phyloP scores from a whole-genome alignment of 2,113 vertebrate species.

The Melanostigma gelatinosum region DNA sequence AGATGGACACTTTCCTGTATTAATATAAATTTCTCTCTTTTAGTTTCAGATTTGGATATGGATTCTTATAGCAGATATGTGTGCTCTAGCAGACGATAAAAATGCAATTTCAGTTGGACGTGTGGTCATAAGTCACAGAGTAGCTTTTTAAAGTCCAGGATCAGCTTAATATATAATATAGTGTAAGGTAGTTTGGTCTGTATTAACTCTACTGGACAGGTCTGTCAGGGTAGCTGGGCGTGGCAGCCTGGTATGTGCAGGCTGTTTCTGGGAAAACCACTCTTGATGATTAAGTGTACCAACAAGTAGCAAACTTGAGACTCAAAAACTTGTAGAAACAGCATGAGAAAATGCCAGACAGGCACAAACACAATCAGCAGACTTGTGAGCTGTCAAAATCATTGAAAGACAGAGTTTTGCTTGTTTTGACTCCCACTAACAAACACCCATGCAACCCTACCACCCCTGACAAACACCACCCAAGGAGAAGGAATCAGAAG shows the following conservation, averaged over 20 bases:
- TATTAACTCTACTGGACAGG: not conserved
- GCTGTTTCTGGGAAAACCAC: constrained; percentile 13
- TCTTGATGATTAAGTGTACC: constrained; percentile 31
- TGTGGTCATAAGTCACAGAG: not conserved
- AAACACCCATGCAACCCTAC: constrained; percentile 19
- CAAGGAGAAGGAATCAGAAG: constrained; percentile 67
- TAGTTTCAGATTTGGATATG: not conserved
- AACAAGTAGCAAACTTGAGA: constrained; percentile 20
- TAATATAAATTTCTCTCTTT: not conserved
- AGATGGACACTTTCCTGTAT: not conserved
- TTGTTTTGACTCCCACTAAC: constrained; percentile 59
- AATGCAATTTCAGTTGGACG: not conserved
- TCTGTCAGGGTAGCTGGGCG: not conserved
- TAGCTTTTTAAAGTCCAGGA: not conserved
- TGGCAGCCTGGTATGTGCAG: not conserved
- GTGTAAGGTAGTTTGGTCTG: not conserved
- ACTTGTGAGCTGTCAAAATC: constrained; percentile 56
- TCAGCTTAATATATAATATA: not conserved
- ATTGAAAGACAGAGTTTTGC: constrained; percentile 47
- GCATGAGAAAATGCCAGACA: constrained; percentile 28
- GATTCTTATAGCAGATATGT: not conserved
- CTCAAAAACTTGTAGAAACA: constrained; percentile 31
- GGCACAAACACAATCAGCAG: constrained; percentile 58
- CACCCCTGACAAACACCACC: constrained; percentile 65
- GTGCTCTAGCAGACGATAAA: too few species aligned